Conservation (phyloP, 2,888 invertebrate genomes). For the Diogma glabrata region DNA sequence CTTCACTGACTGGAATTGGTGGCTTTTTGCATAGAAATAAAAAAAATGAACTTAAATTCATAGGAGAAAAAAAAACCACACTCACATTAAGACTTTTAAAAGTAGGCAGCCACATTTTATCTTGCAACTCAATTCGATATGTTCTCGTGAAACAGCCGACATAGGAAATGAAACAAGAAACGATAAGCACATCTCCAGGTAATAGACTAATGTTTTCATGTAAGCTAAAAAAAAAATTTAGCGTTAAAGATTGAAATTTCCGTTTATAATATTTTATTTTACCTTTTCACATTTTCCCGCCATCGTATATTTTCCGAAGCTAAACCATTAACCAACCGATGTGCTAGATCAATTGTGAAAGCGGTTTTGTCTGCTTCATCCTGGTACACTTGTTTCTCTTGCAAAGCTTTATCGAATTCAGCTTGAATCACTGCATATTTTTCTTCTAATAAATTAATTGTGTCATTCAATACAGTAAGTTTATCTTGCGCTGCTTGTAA, state of each 20-base stretch:
- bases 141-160: slow-evolving; percentile 84
- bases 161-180: slow-evolving; percentile 89
- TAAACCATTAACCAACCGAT: slow-evolving; percentile 81
- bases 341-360: slow-evolving; percentile 80
- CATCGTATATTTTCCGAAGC: slow-evolving; percentile 85
- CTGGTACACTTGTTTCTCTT: slow-evolving; percentile 81
- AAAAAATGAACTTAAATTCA: not conserved
- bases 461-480: slow-evolving; percentile 61
- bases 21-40: slow-evolving; percentile 44
- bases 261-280: slow-evolving; percentile 13
- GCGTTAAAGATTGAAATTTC: not conserved
- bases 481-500: slow-evolving; percentile 71
- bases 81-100: slow-evolving; percentile 52
- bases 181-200: slow-evolving; percentile 79
- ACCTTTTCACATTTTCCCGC: slow-evolving; percentile 53
- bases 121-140: slow-evolving; percentile 66
- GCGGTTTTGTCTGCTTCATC: slow-evolving; percentile 86
- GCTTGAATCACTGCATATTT: slow-evolving; percentile 62
- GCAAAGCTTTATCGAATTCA: slow-evolving; percentile 77
- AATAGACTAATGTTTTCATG: slow-evolving; percentile 61
- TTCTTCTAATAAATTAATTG: slow-evolving; percentile 56
- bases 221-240: slow-evolving; percentile 40
- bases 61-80: too few species aligned
- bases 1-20: slow-evolving; percentile 67
- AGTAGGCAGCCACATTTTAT: slow-evolving; percentile 70